Conservation (phyloP, 2,888 invertebrate genomes). For the Sabellastarte sp. region DNA sequence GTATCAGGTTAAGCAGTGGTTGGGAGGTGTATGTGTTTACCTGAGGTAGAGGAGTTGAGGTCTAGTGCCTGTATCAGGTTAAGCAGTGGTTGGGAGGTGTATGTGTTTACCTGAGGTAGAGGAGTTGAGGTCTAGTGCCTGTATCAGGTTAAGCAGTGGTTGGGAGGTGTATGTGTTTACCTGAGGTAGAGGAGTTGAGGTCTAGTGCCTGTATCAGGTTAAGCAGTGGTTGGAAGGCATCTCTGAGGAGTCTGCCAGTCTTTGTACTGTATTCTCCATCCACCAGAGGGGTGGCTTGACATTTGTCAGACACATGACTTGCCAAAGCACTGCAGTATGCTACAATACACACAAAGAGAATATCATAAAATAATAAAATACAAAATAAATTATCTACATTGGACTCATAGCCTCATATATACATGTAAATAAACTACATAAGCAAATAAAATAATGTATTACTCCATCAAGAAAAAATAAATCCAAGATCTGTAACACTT, state of each 20-base stretch:
- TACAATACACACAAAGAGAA: too few species aligned
- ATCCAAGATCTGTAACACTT: too few species aligned
- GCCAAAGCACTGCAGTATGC: too few species aligned
- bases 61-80: not conserved
- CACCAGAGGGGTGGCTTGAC: conserved; percentile 47
- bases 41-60: not conserved
- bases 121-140: not conserved
- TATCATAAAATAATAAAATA: too few species aligned
- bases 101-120: not conserved
- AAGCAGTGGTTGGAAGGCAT: conserved; percentile 48
- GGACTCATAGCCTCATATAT: too few species aligned
- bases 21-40: not conserved
- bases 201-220: conserved; percentile 30
- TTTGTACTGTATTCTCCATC: conserved; percentile 47
- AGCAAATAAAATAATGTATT: too few species aligned
- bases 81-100: too few species aligned
- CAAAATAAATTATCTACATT: too few species aligned
- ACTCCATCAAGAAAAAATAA: too few species aligned
- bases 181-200: not conserved
- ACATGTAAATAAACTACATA: too few species aligned
- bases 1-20: too few species aligned
- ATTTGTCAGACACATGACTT: conserved; percentile 45
- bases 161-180: conserved; percentile 41
- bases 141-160: conserved; percentile 43
- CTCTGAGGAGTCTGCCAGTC: conserved; percentile 48